Evolutionary conservation across 2,888 invertebrate genomes (phyloP).

Genomic region (Tuberolachnus salignus): DNA sequence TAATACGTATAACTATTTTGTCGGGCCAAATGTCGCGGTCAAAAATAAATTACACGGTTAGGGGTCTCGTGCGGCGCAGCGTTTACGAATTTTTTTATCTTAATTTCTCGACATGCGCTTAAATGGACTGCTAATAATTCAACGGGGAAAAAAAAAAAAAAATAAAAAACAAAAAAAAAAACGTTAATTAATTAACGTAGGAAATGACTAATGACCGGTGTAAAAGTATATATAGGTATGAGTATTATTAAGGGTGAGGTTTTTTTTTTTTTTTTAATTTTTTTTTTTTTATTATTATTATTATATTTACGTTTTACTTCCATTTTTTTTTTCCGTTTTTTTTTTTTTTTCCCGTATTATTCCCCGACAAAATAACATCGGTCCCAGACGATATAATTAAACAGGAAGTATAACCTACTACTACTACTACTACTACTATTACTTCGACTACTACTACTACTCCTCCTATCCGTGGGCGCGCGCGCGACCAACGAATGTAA

Average conservation of each 20-base stretch:
- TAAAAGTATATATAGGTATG: slow-evolving; percentile 17
- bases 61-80: slow-evolving; percentile 4
- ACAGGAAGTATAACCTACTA: slow-evolving; percentile 51
- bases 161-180: slow-evolving; percentile 1
- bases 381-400: slow-evolving; percentile 52
- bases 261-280: slow-evolving; percentile 20
- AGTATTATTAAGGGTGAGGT: slow-evolving; percentile 32
- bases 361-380: slow-evolving; percentile 33
- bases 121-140: slow-evolving; percentile 53
- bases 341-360: neutral
- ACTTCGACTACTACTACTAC: neutral
- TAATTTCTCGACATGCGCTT: slow-evolving; percentile 38
- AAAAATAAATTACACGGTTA: slow-evolving; percentile 53
- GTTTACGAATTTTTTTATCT: slow-evolving; percentile 42
- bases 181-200: slow-evolving; percentile 55
- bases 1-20: slow-evolving; percentile 5
- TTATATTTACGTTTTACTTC: no score
- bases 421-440: neutral
- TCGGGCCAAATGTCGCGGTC: slow-evolving; percentile 49
- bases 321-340: slow-evolving; percentile 8
- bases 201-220: slow-evolving; percentile 55
- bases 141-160: slow-evolving; percentile 4
- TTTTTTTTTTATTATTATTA: slow-evolving; percentile 31
- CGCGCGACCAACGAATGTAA: slow-evolving; percentile 28
- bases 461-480: no score